These are phyloP conservation scores for Pomacea canaliculata DNA, from an alignment of 2,888 invertebrate species.

Conservation along the genomic window DNA sequence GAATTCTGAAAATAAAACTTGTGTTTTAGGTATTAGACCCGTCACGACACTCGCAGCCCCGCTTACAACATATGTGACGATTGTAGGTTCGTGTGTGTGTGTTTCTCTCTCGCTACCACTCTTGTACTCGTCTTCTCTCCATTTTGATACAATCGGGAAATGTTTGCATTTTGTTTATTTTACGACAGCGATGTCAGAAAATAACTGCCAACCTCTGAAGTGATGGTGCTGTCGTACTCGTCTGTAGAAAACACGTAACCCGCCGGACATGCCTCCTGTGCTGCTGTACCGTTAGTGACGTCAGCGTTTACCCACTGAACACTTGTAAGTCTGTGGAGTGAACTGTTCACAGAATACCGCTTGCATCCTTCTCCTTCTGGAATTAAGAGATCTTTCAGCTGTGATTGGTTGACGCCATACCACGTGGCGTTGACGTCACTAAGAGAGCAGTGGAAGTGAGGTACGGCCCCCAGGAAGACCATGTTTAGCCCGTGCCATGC, in stretches of 20 bases:
- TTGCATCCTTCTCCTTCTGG: slow-evolving; percentile 18
- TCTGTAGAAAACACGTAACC: slow-evolving; percentile 30
- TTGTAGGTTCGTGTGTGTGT: slow-evolving; percentile 7
- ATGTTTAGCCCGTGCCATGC: slow-evolving; percentile 94
- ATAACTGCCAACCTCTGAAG: slow-evolving; percentile 22
- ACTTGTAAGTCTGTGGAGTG: not conserved
- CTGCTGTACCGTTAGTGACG: not conserved
- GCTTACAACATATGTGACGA: no score
- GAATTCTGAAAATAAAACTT: no score
- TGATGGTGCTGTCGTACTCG: slow-evolving; percentile 27
- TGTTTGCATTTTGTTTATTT: no score
- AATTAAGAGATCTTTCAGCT: slow-evolving; percentile 16
- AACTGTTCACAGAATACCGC: slow-evolving; percentile 12
- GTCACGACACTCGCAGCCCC: no score
- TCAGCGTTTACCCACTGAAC: not conserved
- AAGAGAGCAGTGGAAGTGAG: slow-evolving; percentile 84
- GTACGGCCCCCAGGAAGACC: slow-evolving; percentile 90
- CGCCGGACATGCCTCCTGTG: slow-evolving; percentile 5
- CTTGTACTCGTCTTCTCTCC: no score
- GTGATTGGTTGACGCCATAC: slow-evolving; percentile 14
- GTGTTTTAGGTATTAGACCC: no score
- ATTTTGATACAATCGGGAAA: no score
- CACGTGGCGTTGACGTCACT: slow-evolving; percentile 22
- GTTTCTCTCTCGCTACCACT: no score
- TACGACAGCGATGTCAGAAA: no score